These are phyloP conservation scores for Pinctada fucata DNA, from an alignment of 2,888 invertebrate genomes.

Conservation along the genomic window DNA sequence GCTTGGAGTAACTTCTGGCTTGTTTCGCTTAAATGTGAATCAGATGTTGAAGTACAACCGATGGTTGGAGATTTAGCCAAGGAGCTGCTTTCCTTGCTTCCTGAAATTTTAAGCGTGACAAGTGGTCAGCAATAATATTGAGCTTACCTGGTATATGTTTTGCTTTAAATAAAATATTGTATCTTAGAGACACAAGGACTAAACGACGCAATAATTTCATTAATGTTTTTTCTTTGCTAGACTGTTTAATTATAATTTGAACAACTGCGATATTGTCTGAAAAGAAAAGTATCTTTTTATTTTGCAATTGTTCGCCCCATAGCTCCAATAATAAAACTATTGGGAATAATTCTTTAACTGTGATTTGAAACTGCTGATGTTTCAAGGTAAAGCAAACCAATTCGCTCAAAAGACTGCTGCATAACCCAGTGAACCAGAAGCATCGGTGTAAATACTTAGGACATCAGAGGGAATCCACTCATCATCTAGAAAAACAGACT, in stretches of 20 bases:
- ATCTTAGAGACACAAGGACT: not conserved
- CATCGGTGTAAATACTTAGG: slow-evolving; percentile 12
- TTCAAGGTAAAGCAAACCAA: slow-evolving; percentile 14
- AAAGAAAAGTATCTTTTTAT: slow-evolving; percentile 15
- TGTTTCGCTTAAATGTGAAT: too few relatives aligned
- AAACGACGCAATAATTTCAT: slow-evolving; percentile 21
- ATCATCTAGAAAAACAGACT: slow-evolving; percentile 8
- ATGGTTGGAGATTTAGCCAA: slow-evolving; percentile 3
- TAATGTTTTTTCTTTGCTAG: slow-evolving; percentile 9
- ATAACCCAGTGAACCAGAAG: slow-evolving; percentile 9
- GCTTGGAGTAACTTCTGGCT: not conserved
- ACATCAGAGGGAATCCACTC: slow-evolving; percentile 2
- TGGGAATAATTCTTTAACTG: slow-evolving; percentile 15
- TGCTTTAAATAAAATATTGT: slow-evolving; percentile 36
- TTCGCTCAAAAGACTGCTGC: slow-evolving; percentile 6
- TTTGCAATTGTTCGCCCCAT: slow-evolving; percentile 11
- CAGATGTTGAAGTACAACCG: not conserved
- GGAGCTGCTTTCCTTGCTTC: not conserved
- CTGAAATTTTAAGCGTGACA: slow-evolving; percentile 30
- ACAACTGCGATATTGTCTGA: slow-evolving; percentile 25
- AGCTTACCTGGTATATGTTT: slow-evolving; percentile 25
- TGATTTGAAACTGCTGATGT: not conserved
- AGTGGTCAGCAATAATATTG: slow-evolving; percentile 29
- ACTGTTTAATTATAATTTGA: slow-evolving; percentile 17
- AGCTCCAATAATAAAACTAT: slow-evolving; percentile 14